phyloP scores from a whole-genome alignment of 1,140 invertebrate species.

The Penaeus chinensis region DNA sequence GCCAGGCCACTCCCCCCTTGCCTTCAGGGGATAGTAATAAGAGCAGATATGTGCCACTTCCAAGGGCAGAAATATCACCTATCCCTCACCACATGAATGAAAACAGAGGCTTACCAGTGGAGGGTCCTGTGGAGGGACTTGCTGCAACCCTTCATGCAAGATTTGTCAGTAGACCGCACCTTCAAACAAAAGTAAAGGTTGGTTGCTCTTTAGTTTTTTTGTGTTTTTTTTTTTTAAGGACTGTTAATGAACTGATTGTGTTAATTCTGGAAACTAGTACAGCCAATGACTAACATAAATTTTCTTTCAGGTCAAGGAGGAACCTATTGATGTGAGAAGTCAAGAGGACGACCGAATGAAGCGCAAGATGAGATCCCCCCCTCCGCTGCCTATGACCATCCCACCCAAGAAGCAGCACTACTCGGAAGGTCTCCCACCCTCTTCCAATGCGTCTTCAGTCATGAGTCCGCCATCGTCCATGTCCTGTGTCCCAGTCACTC shows the following conservation, averaged over 20 bases:
- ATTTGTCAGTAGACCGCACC: slow-evolving; percentile 68
- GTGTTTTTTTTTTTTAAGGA: background rate
- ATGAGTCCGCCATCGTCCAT: slow-evolving; percentile 34
- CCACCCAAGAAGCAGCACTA: slow-evolving; percentile 58
- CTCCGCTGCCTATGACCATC: slow-evolving; percentile 41
- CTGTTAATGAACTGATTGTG: background rate
- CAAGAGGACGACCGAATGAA: slow-evolving; percentile 51
- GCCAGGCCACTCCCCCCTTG: slow-evolving; percentile 62
- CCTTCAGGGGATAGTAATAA: slow-evolving; percentile 45
- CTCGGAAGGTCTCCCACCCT: slow-evolving; percentile 10
- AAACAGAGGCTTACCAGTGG: slow-evolving; percentile 14
- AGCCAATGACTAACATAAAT: background rate
- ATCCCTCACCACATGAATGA: slow-evolving; percentile 67
- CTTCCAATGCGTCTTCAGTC: slow-evolving; percentile 36
- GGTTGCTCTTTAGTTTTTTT: background rate
- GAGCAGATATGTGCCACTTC: background rate
- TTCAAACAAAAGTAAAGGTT: slow-evolving; percentile 31
- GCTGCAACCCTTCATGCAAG: slow-evolving; percentile 85
- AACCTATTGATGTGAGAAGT: slow-evolving; percentile 37
- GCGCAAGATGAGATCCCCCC: slow-evolving; percentile 54
- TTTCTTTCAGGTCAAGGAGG: slow-evolving; percentile 52
- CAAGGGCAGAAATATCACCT: slow-evolving; percentile 57
- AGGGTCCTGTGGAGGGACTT: slow-evolving; percentile 74
- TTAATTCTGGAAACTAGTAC: background rate
- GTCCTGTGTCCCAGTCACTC: background rate